Percentiles rank a stretch among this genome's conserved stretches.
phyloP scores from a whole-genome alignment of 2,888 invertebrate genomes.

The Cotesia congregata region DNA sequence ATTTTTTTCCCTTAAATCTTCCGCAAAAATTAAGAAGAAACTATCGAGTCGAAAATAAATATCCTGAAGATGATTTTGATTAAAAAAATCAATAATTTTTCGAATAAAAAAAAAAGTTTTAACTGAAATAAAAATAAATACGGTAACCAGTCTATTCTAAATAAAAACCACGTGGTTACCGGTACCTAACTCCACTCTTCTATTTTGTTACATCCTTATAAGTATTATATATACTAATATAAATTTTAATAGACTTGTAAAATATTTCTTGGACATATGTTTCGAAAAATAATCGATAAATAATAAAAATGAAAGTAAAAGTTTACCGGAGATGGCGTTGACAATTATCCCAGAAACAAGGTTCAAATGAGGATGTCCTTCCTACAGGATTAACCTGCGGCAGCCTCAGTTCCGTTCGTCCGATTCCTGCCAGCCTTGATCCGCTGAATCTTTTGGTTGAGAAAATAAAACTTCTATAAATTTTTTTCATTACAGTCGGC shows the following conservation, averaged over 20 bases:
- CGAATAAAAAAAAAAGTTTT: neutral
- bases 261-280: neutral
- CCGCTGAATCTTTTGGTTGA: constrained; percentile 55
- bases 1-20: too few species aligned
- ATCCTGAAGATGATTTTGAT: too few species aligned
- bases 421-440: constrained; percentile 66
- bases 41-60: too few species aligned
- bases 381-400: constrained; percentile 65
- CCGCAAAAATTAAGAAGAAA: too few species aligned
- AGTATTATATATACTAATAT: too few species aligned
- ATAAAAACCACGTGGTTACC: too few species aligned
- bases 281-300: neutral
- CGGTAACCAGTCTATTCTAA: too few species aligned
- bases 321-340: constrained; percentile 60
- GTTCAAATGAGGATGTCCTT: constrained; percentile 41
- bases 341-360: constrained; percentile 50
- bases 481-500: constrained; percentile 20
- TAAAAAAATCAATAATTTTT: too few species aligned
- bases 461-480: constrained; percentile 19
- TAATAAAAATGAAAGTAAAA: constrained; percentile 3
- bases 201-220: too few species aligned
- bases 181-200: too few species aligned
- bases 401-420: constrained; percentile 64
- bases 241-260: too few species aligned
- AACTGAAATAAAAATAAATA: neutral